Conservation (phyloP, 2,797 vertebrate species). For the Odontamblyopus rebecca region DNA sequence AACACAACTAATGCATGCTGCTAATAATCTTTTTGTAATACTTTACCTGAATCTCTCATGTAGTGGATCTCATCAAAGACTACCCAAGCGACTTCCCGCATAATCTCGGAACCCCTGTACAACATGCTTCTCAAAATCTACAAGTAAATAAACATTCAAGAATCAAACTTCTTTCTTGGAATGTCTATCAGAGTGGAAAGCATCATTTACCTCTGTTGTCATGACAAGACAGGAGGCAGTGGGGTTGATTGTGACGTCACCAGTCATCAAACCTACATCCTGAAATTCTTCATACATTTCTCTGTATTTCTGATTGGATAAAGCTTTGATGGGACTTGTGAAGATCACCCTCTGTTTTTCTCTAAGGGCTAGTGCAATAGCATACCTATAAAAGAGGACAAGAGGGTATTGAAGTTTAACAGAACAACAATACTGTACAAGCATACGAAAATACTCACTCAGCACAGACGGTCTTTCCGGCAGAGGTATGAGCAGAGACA, state of each 20-base stretch:
- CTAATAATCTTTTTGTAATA: background rate
- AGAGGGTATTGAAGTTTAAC: background rate
- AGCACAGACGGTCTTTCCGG: slow-evolving; percentile 97
- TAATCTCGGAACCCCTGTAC: slow-evolving; percentile 98
- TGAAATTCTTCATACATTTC: slow-evolving; percentile 99
- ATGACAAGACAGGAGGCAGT: slow-evolving; percentile 97
- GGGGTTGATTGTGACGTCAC: slow-evolving; percentile 98
- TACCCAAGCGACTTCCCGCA: slow-evolving; percentile 98
- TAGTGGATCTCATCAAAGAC: slow-evolving; percentile 99
- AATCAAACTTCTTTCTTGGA: background rate
- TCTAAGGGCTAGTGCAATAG: slow-evolving; percentile 92
- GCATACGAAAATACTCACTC: slow-evolving; percentile 84
- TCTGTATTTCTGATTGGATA: slow-evolving; percentile 98
- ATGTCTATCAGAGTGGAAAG: background rate
- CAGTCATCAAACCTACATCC: slow-evolving; percentile 97
- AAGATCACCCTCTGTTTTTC: slow-evolving; percentile 98
- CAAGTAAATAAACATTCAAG: background rate
- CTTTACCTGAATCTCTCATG: slow-evolving; percentile 92
- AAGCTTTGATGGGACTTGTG: slow-evolving; percentile 97
- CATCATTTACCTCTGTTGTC: slow-evolving; percentile 90
- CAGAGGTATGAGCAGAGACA: slow-evolving; percentile 97
- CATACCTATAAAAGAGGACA: slow-evolving; percentile 79
- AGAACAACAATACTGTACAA: background rate
- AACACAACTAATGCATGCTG: background rate
- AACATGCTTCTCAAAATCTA: slow-evolving; percentile 99